Conservation (phyloP, 2,888 invertebrate genomes). For the Beris morrisii region DNA sequence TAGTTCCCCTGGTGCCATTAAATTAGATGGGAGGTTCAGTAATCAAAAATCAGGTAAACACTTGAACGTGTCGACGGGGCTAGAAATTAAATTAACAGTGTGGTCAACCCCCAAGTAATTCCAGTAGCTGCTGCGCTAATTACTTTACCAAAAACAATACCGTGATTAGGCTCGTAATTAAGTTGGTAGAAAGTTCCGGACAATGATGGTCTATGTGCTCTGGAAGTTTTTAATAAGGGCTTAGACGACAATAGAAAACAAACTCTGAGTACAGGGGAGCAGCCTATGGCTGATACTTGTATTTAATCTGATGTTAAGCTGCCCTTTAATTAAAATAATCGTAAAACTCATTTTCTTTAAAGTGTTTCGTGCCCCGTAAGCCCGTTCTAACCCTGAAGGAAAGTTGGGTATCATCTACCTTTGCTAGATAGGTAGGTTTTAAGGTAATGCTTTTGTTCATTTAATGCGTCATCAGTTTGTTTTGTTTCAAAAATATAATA, state of each 20-base stretch:
- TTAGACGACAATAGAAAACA: conserved; percentile 16
- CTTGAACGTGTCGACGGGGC: conserved; percentile 27
- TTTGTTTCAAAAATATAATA: too few relatives aligned
- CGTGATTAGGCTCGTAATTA: conserved; percentile 31
- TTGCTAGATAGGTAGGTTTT: too few relatives aligned
- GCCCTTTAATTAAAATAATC: conserved; percentile 17
- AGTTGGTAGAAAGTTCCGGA: conserved; percentile 9
- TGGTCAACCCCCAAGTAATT: conserved; percentile 24
- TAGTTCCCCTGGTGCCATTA: neutral
- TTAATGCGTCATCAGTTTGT: too few relatives aligned
- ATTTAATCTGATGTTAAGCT: conserved; percentile 16
- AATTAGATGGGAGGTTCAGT: conserved; percentile 22
- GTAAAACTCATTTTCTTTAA: conserved; percentile 6
- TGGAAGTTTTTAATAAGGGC: neutral
- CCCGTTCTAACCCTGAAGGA: too few relatives aligned
- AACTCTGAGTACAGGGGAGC: neutral
- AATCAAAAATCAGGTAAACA: conserved; percentile 27
- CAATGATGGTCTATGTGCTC: neutral
- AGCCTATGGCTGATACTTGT: conserved; percentile 7
- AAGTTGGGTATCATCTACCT: too few relatives aligned
- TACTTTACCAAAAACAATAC: conserved; percentile 29
- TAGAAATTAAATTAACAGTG: conserved; percentile 30
- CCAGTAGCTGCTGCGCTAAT: conserved; percentile 20
- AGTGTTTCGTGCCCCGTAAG: too few relatives aligned
- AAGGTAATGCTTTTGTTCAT: too few relatives aligned